A percentile compares a stretch with the other conserved stretches of the same genome.
Conservation (phyloP, 2,888 invertebrate genomes). For the Pycnomerus fuliginosus region DNA sequence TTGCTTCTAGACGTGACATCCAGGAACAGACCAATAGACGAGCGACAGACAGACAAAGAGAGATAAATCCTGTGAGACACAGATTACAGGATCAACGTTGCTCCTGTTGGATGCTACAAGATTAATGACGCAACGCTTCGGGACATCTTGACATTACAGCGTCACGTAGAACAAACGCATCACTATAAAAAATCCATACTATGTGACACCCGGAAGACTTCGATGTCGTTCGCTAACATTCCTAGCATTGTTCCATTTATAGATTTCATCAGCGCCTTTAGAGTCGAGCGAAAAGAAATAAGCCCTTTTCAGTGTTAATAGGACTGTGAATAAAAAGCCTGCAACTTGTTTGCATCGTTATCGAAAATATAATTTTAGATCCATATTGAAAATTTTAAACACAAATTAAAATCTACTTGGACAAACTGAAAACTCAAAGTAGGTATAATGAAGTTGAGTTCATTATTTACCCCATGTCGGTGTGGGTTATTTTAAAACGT, state of each 20-base stretch:
- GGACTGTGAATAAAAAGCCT: too few species aligned
- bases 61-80: conserved; percentile 50
- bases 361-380: too few species aligned
- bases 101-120: conserved; percentile 44
- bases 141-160: conserved; percentile 48
- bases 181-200: conserved; percentile 44
- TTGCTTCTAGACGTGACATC: conserved; percentile 13
- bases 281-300: too few species aligned
- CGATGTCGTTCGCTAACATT: conserved; percentile 17
- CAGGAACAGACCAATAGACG: conserved; percentile 33
- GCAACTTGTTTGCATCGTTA: too few species aligned
- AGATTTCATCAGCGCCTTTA: conserved; percentile 7
- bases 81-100: conserved; percentile 49
- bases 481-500: too few species aligned
- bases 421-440: too few species aligned
- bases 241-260: conserved; percentile 3
- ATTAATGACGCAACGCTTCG: conserved; percentile 47
- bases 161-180: conserved; percentile 47
- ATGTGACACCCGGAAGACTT: conserved; percentile 33
- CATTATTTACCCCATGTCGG: too few species aligned
- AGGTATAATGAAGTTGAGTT: too few species aligned
- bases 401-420: too few species aligned
- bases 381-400: too few species aligned
- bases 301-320: too few species aligned
- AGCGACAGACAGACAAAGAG: conserved; percentile 47